phyloP scores from a whole-genome alignment of 2,113 vertebrate species.

The crab-eating macaque (Macaca fascicularis) region DNA sequence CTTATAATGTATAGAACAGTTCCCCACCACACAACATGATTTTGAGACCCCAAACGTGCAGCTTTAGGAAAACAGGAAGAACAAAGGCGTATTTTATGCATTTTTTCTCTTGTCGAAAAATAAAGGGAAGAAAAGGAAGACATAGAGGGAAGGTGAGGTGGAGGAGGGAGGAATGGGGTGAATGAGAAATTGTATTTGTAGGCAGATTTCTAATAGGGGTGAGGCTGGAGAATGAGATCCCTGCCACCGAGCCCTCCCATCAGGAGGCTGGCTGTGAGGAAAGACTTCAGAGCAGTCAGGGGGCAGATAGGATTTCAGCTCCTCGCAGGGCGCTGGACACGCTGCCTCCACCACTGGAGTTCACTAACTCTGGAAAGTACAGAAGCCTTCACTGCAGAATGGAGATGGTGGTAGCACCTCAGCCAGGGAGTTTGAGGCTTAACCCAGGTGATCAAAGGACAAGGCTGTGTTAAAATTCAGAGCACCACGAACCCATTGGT shows the following conservation, averaged over 20 bases:
- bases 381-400: neutral
- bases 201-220: too few relatives aligned
- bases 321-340: fast-evolving
- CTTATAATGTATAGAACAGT: too few relatives aligned
- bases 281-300: too few relatives aligned
- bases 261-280: neutral
- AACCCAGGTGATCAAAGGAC: neutral
- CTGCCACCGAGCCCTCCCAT: fast-evolving
- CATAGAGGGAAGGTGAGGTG: neutral
- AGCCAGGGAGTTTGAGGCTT: neutral
- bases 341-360: neutral
- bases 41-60: fast-evolving
- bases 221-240: too few relatives aligned
- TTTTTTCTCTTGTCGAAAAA: neutral
- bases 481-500: too few relatives aligned
- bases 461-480: neutral
- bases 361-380: fast-evolving
- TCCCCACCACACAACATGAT: too few relatives aligned
- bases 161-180: neutral
- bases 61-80: neutral
- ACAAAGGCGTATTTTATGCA: neutral
- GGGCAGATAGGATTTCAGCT: fast-evolving
- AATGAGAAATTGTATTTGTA: neutral
- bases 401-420: neutral
- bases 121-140: neutral